A percentile compares a stretch with the other conserved stretches of the same genome.
These are phyloP conservation scores for Diplodus puntazzo DNA, from an alignment of 2,797 vertebrate genomes.

Conservation along the genomic window DNA sequence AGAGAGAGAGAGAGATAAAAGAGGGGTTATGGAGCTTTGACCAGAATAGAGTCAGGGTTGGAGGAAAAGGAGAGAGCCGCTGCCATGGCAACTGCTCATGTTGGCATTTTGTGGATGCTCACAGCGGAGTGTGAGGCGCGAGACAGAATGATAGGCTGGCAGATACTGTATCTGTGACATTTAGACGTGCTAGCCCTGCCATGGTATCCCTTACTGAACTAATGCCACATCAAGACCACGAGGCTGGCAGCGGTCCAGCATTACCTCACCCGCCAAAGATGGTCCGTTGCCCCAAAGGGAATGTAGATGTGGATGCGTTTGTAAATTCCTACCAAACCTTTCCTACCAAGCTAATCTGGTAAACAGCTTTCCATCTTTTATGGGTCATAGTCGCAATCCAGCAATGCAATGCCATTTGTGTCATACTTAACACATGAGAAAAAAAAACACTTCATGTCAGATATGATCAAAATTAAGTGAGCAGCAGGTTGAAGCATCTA, in stretches of 20 bases:
- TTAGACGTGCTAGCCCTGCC: slow-evolving; percentile 49
- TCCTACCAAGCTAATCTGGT: neutral
- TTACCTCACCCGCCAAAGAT: slow-evolving; percentile 45
- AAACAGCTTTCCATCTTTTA: slow-evolving; percentile 8
- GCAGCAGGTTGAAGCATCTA: neutral
- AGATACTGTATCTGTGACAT: slow-evolving; percentile 68
- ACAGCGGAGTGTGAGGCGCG: slow-evolving; percentile 41
- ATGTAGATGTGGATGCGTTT: slow-evolving; percentile 8
- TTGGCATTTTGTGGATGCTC: slow-evolving; percentile 66
- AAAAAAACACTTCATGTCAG: neutral
- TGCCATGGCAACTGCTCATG: slow-evolving; percentile 55
- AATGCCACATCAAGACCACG: slow-evolving; percentile 34
- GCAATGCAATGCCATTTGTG: neutral
- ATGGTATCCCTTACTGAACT: slow-evolving; percentile 39
- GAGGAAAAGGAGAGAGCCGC: slow-evolving; percentile 32
- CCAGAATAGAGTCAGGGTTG: slow-evolving; percentile 33
- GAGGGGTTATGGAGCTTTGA: slow-evolving; percentile 19
- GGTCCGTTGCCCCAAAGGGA: slow-evolving; percentile 9
- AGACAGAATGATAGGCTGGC: slow-evolving; percentile 46
- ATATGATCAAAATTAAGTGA: neutral
- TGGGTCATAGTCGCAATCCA: neutral
- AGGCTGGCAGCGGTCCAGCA: slow-evolving; percentile 28
- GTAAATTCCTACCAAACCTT: slow-evolving; percentile 10
- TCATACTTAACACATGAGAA: neutral
- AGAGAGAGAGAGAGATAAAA: neutral